Base-by-base conservation (phyloP, 2,888 invertebrate species). In the Malthinus seriepunctatus region DNA sequence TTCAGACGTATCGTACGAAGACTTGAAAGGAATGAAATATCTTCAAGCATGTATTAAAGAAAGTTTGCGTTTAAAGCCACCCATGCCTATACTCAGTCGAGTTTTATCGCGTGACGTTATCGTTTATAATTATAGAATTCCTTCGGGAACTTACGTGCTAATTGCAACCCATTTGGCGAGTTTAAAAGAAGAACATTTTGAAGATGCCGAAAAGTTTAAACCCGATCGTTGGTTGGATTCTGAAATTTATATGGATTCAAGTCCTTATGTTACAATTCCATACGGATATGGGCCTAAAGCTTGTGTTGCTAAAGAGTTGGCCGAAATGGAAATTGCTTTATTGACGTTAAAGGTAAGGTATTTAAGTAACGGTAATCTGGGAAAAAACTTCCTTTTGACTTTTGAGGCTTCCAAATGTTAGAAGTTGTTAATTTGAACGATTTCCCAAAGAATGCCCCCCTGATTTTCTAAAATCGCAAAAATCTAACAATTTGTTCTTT, bases 41-140 rank as follows among this genome's bases (percentile, higher is more conserved):
- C 75, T 88, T 23, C 83, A 84, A 72, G 87, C 88, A 0, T 87
- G 87, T 66, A 79, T 88, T 45, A 84, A 84, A 65, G 88, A 88
- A 67, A 84, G 84, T 47, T 73, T 88, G 53, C 80, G 88, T 72
- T 78, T 88, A 62, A 82, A 83, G 53, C 87, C 88, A 9, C 85
- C 88, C 0, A 86, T 88, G 65, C 87, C 88, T 1, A 79, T 86
- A 45, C 72, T 88, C 12, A 85, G 83, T 32, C 80, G 88, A 64
- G 77, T 86, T 46, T 71, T 87, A 5, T 82, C 83, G 4, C 84
- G 82, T 66, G 84, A 85, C 66, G 82, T 86, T 37, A 79, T 80
- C 35, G 73, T 88, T 63, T 85, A 87, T 66, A 83, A 82, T 70
- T 88, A 87, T 69, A 80, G 81, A 59, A 82, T 84, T 55, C 84